phyloP scores from a whole-genome alignment of 92 coral and sea anemone species.

The Anthopleura xanthogrammica region DNA sequence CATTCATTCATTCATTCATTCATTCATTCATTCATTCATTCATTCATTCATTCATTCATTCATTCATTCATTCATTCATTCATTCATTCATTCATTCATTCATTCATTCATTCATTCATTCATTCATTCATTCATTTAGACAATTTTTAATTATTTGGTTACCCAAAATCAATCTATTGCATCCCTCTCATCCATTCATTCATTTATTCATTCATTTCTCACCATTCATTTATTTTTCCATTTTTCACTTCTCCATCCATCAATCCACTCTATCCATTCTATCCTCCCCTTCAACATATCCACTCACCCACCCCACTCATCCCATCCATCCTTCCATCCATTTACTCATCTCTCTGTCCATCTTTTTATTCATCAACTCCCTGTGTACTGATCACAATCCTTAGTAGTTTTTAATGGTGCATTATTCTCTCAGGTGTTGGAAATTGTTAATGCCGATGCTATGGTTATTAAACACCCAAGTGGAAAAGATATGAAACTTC shows the following conservation, averaged over 20 bases:
- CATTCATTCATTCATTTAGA: no score
- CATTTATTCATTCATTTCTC: no score
- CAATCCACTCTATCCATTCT: no score
- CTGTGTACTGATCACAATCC: no score
- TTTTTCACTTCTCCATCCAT: neutral
- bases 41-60: neutral
- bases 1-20: no score
- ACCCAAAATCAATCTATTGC: no score
- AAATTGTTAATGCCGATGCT: conserved; percentile 92
- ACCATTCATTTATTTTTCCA: neutral
- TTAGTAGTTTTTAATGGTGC: neutral
- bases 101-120: neutral
- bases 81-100: neutral
- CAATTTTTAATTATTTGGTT: no score
- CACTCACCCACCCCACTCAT: neutral
- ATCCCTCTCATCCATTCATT: neutral
- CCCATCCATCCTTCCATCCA: neutral
- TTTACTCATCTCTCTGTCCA: neutral
- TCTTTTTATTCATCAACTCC: neutral
- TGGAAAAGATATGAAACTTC: conserved; percentile 78
- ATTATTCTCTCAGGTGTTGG: conserved; percentile 64
- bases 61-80: neutral
- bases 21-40: no score
- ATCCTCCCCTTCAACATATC: no score
- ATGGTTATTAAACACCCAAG: conserved; percentile 74